Base-by-base conservation (phyloP, 1,140 invertebrate genomes). In the Maniola jurtina region DNA sequence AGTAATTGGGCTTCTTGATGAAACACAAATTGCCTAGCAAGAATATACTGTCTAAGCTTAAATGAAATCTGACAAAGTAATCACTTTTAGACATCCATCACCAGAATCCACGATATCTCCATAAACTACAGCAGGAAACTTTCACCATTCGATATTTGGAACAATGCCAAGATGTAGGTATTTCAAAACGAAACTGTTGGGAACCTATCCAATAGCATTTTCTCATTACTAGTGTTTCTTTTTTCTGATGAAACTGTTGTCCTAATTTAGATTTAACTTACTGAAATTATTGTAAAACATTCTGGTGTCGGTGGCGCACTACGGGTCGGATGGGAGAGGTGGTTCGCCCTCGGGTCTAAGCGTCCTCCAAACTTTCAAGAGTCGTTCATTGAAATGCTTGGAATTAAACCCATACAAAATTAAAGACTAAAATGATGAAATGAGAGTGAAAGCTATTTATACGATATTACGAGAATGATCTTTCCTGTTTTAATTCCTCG, bases 91-190 rank as follows among this genome's bases (percentile, higher is more conserved):
- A 14, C 48, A 5, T 16, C 48, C 14, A 25, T 50, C 48, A 50
- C 16, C 14, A n/a, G 10, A 50, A 16, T 50, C 48, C 14, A 50
- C 14, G 48, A 50, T 50, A 25, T 50, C 48, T 50, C 48, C 48
- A 50, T 50, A 50, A 50, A 50, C 16, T 50, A 25, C 48, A 50
- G 16, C 13, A 16, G 48, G 7, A 50, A 25, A 50, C 48, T 50
- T 50, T 50, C 48, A 50, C 48, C 48, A 50, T 50, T 50, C 48
- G 48, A 50, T 50, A 50, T 25, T 50, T 50, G 48, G 48, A 15
- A 50, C 48, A 50, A 50, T 50, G 48, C 48, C 48, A 50, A 50
- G 48, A 50, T 50, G 48, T 50, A n/a, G n/a, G n/a, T n/a, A 50
- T 50, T 50, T 50, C 48, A 7, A 50, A 50, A 25, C 48, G 15